These are phyloP conservation scores for Alligator sinensis DNA, from an alignment of 2,113 vertebrate species.

Conservation along the genomic window DNA sequence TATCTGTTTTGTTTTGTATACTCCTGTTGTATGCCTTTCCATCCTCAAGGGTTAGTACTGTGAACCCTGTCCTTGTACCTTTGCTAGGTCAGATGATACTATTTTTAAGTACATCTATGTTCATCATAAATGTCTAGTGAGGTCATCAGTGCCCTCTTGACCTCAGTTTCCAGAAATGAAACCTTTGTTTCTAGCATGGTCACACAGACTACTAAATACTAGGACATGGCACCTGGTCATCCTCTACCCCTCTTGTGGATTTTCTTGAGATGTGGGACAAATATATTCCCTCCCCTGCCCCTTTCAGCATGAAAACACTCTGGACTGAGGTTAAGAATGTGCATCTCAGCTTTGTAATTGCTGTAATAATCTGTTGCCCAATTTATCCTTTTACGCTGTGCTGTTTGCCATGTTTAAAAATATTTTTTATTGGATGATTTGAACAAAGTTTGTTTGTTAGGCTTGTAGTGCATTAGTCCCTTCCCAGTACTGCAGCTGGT, in stretches of 20 bases:
- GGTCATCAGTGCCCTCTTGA: background rate
- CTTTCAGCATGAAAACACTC: background rate
- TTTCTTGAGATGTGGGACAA: background rate
- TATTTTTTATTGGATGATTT: slow-evolving; percentile 5
- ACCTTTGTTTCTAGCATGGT: background rate
- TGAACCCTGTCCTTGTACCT: background rate
- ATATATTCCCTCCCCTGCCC: background rate
- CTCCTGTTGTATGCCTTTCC: background rate
- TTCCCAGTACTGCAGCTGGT: background rate
- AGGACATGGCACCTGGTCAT: background rate
- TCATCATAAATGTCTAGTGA: background rate
- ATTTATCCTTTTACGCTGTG: background rate
- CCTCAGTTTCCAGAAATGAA: background rate
- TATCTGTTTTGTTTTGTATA: background rate
- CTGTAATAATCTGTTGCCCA: background rate
- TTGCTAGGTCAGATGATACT: background rate
- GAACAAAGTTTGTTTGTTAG: background rate
- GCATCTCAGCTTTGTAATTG: background rate
- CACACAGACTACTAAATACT: background rate
- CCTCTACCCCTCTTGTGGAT: background rate
- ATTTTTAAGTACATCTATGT: background rate
- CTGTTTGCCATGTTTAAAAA: background rate
- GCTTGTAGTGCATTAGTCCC: background rate
- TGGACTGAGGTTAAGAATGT: background rate
- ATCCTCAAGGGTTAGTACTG: accelerated